These are phyloP conservation scores for Ptychadena robeensis DNA, from an alignment of 2,797 vertebrate genomes.

Conservation along the genomic window DNA sequence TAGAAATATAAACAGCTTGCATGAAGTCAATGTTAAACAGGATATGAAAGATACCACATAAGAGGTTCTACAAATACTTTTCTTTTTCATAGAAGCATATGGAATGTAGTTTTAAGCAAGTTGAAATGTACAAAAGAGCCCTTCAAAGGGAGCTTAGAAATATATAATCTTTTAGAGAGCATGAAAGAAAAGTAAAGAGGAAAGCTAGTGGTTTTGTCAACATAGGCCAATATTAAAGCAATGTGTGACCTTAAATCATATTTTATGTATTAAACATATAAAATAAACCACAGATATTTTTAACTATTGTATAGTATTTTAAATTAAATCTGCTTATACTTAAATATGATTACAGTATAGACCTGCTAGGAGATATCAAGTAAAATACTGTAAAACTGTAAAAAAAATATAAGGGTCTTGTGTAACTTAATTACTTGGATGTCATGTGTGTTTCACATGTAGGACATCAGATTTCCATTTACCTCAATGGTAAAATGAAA, in stretches of 20 bases:
- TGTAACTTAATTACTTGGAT: too few species aligned
- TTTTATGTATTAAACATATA: too few species aligned
- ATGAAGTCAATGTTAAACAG: constrained; percentile 11
- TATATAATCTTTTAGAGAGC: background rate
- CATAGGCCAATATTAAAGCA: background rate
- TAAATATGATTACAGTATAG: too few species aligned
- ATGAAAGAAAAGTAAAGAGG: background rate
- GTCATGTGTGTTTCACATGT: too few species aligned
- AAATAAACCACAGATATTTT: too few species aligned
- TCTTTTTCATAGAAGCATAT: background rate
- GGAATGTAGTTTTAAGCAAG: background rate
- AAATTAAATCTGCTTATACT: too few species aligned
- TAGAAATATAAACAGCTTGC: constrained; percentile 28
- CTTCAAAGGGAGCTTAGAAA: constrained; percentile 3
- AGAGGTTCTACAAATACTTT: background rate
- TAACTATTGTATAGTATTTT: too few species aligned
- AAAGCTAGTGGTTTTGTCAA: background rate
- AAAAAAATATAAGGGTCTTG: too few species aligned
- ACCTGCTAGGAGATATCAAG: too few species aligned
- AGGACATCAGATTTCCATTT: too few species aligned
- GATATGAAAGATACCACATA: constrained; percentile 2
- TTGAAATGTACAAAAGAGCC: constrained; percentile 6
- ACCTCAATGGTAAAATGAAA: too few species aligned
- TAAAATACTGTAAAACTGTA: too few species aligned
- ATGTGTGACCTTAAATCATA: background rate